Evolutionary conservation across 2,888 invertebrate genomes (phyloP).

Genomic region (Cartodere bifasciata): DNA sequence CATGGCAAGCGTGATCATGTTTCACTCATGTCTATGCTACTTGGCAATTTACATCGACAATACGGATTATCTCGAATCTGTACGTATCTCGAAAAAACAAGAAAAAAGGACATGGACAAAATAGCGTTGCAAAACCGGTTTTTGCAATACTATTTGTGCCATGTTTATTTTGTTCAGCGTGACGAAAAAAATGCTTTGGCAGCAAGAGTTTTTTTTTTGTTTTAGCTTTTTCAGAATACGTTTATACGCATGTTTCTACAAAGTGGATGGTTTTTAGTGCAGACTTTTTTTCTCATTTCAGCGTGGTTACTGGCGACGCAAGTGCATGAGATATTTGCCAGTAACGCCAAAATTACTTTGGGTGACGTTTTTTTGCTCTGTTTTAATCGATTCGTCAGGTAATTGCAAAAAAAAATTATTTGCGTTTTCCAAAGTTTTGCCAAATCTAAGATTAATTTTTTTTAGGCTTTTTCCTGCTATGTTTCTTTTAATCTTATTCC

Average conservation of each 20-base stretch:
- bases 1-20: too few relatives aligned
- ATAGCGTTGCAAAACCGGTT: too few relatives aligned
- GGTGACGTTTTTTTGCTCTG: conserved; percentile 5
- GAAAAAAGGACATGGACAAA: too few relatives aligned
- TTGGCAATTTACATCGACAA: too few relatives aligned
- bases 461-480: not conserved
- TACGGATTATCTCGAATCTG: not conserved
- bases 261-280: conserved; percentile 7
- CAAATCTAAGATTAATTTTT: not conserved
- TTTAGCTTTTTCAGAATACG: not conserved
- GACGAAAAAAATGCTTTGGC: not conserved
- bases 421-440: too few relatives aligned
- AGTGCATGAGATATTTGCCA: conserved; percentile 4
- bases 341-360: conserved; percentile 6
- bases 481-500: not conserved
- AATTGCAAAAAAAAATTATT: too few relatives aligned
- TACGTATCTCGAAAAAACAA: too few relatives aligned
- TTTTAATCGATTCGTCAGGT: conserved; percentile 10
- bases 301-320: conserved; percentile 8
- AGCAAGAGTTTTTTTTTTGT: not conserved
- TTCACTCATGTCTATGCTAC: too few relatives aligned
- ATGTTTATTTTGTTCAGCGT: too few relatives aligned
- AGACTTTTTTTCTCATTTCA: conserved; percentile 11
- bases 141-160: too few relatives aligned
- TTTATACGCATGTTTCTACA: conserved; percentile 7